Evolutionary conservation across 2,797 vertebrate genomes (phyloP), one percentile per base, ranked within the genome.

Genomic region (Eupleurogrammus muticus): DNA sequence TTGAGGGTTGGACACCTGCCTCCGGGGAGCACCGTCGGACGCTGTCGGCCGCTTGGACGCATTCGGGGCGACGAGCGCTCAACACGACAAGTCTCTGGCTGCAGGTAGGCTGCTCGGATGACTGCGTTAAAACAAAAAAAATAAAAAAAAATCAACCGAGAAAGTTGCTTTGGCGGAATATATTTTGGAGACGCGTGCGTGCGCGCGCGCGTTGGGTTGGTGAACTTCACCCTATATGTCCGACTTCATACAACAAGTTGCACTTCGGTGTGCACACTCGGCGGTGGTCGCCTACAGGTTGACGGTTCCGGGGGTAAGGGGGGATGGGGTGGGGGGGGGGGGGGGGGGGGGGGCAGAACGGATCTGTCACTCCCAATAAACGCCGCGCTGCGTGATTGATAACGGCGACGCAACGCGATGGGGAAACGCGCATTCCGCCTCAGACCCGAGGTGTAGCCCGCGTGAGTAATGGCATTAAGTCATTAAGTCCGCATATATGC

Each of bases 1-100:
- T 85, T 89, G 89, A 90, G 85, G 87, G 82, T 90, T 78, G 62
- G 81, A 89, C 78, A 79, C 88, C 87, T 85, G 90, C 89, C 82
- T 88, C 81, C 81, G 87, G 88, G 88, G 76, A 81, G 69, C 80
- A 58, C 66, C 82, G 73, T 75, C 51, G 84, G 75, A 89, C 82
- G 24, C 6, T 3, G 75, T 57, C 82, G 57, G 59, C 81, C 49
- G 66, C 68, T n/a, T n/a, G 62, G 72, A 76, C 70, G 54, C 70
- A 66, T 42, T 55, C 75, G 82, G n/a, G n/a, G 28, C 75, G 65
- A 34, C 80, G 54, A 66, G 81, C 86, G 80, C 73, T 65, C 80
- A 48, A 36, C 14, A 54, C 3, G 73, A 73, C 48, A 92, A 92
- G 85, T 92, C 82, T 89, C 81, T 44, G 77, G 72, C 80, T 73